A percentile compares a stretch with the other conserved stretches of the same genome.
phyloP scores from a whole-genome alignment of 2,888 invertebrate genomes.

The Sthenelais limicola region DNA sequence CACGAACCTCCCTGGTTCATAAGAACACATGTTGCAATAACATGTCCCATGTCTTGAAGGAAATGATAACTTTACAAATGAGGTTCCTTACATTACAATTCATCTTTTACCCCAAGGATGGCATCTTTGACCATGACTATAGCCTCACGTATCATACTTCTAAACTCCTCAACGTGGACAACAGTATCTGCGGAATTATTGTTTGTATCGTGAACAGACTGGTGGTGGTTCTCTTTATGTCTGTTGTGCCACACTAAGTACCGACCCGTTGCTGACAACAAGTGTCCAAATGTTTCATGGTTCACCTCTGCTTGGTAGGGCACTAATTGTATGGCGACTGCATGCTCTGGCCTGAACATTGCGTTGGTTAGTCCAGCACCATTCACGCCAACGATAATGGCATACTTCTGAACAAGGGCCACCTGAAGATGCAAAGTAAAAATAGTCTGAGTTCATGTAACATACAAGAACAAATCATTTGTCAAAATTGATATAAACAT shows the following conservation, averaged over 20 bases:
- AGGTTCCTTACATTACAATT: too few species aligned
- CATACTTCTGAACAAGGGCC: slow-evolving; percentile 56
- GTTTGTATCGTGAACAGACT: slow-evolving; percentile 27
- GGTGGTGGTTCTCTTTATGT: slow-evolving; percentile 41
- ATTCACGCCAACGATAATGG: slow-evolving; percentile 60
- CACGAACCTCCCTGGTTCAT: too few species aligned
- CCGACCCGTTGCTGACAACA: slow-evolving; percentile 49
- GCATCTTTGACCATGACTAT: slow-evolving; percentile 28
- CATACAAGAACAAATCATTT: too few species aligned
- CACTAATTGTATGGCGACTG: slow-evolving; percentile 60
- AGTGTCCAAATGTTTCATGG: slow-evolving; percentile 44
- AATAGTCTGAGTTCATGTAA: too few species aligned
- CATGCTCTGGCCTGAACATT: slow-evolving; percentile 55
- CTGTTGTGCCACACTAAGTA: slow-evolving; percentile 55
- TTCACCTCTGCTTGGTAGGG: slow-evolving; percentile 56
- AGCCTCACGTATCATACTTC: slow-evolving; percentile 45
- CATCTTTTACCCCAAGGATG: slow-evolving; percentile 16
- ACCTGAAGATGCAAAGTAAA: slow-evolving; percentile 52
- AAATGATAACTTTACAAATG: too few species aligned
- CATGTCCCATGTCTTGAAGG: too few species aligned
- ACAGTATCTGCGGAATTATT: slow-evolving; percentile 48
- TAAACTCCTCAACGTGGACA: slow-evolving; percentile 51
- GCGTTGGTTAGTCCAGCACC: slow-evolving; percentile 63
- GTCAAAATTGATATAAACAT: too few species aligned
- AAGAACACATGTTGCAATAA: too few species aligned